A percentile compares a stretch with the other conserved stretches of the same genome.
Conservation (phyloP, 2,113 vertebrate genomes). For the Stigmatopora argus region DNA sequence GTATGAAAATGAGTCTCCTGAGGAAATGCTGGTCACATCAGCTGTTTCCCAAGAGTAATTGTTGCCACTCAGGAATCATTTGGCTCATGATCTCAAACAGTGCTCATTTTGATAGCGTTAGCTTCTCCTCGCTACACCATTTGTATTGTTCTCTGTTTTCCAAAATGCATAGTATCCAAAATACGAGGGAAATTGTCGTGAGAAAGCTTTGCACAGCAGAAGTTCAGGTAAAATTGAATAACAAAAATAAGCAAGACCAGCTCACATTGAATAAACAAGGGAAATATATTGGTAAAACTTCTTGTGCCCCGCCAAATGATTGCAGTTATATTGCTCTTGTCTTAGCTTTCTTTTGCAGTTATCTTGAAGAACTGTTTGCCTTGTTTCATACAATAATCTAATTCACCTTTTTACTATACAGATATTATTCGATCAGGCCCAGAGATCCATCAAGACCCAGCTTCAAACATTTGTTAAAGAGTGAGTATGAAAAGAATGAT, state of each 20-base stretch:
- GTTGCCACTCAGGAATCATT: conserved; percentile 41
- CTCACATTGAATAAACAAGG: conserved; percentile 14
- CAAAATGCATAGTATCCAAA: background rate
- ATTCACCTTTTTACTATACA: conserved; percentile 44
- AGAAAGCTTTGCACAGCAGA: background rate
- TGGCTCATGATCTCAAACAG: conserved; percentile 53
- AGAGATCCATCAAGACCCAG: conserved; percentile 94
- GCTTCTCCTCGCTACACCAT: conserved; percentile 41
- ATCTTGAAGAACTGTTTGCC: background rate
- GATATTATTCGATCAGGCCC: conserved; percentile 97
- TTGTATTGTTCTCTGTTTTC: conserved; percentile 37
- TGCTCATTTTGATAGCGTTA: conserved; percentile 42
- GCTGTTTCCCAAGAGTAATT: conserved; percentile 56
- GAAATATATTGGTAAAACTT: background rate
- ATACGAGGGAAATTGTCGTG: conserved; percentile 6
- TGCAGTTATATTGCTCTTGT: background rate
- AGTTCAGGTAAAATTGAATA: conserved; percentile 37
- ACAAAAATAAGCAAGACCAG: conserved; percentile 12
- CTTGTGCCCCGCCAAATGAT: background rate
- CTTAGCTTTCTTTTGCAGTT: background rate
- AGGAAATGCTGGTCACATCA: conserved; percentile 47
- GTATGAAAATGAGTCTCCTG: conserved; percentile 44
- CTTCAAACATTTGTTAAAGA: conserved; percentile 95
- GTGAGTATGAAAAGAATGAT: conserved; percentile 72
- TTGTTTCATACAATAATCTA: background rate